These are phyloP conservation scores for Gambusia affinis DNA, from an alignment of 2,113 vertebrate species.

Conservation along the genomic window DNA sequence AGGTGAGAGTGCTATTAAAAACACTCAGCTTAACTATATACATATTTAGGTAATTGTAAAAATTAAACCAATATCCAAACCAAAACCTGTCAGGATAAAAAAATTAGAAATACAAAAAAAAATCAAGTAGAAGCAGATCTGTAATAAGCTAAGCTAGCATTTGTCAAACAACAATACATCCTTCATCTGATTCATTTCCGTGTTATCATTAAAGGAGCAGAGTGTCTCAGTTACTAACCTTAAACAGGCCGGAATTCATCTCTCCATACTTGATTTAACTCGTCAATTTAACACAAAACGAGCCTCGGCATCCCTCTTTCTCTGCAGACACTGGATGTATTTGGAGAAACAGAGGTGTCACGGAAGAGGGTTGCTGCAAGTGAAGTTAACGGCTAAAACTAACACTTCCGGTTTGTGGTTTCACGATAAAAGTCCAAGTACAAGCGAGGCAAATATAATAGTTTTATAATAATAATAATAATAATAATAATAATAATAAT, in stretches of 20 bases:
- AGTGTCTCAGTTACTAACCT: conserved; percentile 24
- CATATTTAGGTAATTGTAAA: background rate
- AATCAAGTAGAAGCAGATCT: background rate
- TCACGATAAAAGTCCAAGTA: conserved; percentile 35
- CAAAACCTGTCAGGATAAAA: background rate
- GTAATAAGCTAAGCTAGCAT: conserved; percentile 62
- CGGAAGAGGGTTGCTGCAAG: conserved; percentile 2
- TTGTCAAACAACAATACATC: conserved; percentile 68
- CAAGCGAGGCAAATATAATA: too few relatives aligned
- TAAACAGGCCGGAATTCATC: background rate
- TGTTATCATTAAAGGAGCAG: background rate
- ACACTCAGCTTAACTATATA: background rate
- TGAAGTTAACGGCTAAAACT: background rate
- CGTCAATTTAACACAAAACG: background rate
- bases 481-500: background rate
- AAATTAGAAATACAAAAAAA: background rate
- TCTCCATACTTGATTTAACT: conserved; percentile 13
- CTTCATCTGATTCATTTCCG: conserved; percentile 63
- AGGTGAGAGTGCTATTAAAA: background rate
- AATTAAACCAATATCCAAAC: background rate
- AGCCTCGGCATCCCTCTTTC: conserved; percentile 2
- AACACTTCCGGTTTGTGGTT: background rate
- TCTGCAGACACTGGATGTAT: background rate
- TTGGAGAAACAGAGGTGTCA: conserved; percentile 34
- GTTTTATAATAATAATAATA: background rate